Conservation (phyloP, 1,140 invertebrate genomes). For the Zaprionus inermis region DNA sequence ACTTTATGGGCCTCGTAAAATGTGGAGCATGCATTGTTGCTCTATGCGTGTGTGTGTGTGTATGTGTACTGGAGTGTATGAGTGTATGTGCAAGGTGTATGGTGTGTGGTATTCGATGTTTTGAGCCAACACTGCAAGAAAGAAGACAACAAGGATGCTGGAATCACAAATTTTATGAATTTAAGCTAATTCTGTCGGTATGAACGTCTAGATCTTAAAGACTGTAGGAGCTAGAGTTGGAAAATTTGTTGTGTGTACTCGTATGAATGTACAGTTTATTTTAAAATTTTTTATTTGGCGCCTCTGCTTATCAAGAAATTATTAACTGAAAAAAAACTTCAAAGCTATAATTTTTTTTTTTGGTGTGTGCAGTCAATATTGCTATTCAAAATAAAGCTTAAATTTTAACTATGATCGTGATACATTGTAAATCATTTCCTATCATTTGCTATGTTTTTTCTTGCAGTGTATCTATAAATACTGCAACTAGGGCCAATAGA, state of each 20-base stretch:
- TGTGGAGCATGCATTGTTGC: conserved; percentile 64
- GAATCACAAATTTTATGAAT: not conserved
- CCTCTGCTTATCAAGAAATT: no score
- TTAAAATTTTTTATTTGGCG: not conserved
- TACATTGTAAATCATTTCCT: no score
- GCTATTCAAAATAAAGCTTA: no score
- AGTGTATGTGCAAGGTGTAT: not conserved
- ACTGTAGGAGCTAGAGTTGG: not conserved
- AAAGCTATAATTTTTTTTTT: no score
- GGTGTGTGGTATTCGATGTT: not conserved
- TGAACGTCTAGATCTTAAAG: not conserved
- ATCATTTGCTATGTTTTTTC: not conserved
- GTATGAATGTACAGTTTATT: not conserved
- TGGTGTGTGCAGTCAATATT: no score
- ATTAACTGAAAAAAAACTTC: no score
- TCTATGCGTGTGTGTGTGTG: not conserved
- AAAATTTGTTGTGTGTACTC: not conserved
- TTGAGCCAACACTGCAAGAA: not conserved
- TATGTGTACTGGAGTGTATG: not conserved
- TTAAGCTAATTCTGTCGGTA: not conserved
- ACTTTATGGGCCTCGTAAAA: conserved; percentile 73
- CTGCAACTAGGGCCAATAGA: not conserved
- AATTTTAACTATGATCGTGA: no score
- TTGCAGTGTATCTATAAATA: not conserved
- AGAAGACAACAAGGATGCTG: no score